A percentile compares a stretch with the other conserved stretches of the same genome.
Evolutionary conservation across 2,113 vertebrate genomes (phyloP).

Genomic region (Indri indri): DNA sequence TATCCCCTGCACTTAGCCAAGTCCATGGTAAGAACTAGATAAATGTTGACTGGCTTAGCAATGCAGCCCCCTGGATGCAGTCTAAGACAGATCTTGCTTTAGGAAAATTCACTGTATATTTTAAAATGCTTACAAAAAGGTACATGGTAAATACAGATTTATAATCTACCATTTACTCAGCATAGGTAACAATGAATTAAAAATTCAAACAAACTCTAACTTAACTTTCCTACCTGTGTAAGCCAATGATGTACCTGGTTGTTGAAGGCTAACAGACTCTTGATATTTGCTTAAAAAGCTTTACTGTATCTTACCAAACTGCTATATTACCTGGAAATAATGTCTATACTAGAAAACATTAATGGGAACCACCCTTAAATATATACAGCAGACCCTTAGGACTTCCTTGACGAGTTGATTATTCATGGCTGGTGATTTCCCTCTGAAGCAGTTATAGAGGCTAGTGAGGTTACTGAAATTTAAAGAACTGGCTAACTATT

Average conservation of each 20-base stretch:
- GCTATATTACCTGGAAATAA: not conserved
- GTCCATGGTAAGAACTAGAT: not conserved
- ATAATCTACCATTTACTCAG: not conserved
- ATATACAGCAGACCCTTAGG: not conserved
- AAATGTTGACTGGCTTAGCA: not conserved
- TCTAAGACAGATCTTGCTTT: not conserved
- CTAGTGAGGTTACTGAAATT: not conserved
- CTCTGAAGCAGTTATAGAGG: not conserved
- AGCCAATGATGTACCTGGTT: not conserved
- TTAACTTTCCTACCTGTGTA: constrained; percentile 9
- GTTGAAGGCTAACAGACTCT: not conserved
- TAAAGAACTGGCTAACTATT: not conserved
- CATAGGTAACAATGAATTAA: not conserved
- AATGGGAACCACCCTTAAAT: not conserved
- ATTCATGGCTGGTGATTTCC: not conserved
- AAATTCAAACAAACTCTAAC: not conserved
- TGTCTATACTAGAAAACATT: too few species aligned
- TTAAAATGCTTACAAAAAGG: not conserved
- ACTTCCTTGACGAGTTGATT: not conserved
- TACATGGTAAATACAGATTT: not conserved
- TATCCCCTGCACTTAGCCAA: not conserved
- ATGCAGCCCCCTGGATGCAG: not conserved
- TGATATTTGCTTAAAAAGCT: not conserved
- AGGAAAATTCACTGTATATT: not conserved
- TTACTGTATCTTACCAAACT: not conserved